These are phyloP conservation scores for Armadillidium nasatum DNA, from an alignment of 1,140 invertebrate genomes.

Conservation along the genomic window DNA sequence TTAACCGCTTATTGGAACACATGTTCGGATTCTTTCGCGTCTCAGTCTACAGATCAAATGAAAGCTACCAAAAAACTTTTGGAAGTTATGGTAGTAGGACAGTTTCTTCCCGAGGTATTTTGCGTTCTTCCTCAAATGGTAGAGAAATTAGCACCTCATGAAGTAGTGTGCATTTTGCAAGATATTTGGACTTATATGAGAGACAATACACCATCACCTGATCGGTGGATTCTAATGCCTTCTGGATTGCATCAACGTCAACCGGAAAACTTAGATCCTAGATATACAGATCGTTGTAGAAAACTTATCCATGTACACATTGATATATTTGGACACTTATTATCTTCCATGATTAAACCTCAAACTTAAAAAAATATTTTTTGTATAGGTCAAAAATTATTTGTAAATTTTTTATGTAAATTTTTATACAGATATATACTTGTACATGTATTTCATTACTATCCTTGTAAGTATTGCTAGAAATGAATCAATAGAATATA, in stretches of 20 bases:
- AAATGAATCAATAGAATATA: too few species aligned
- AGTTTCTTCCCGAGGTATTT: constrained; percentile 78
- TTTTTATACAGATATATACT: too few species aligned
- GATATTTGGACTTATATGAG: constrained; percentile 89
- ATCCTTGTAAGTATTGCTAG: too few species aligned
- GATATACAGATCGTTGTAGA: constrained; percentile 36
- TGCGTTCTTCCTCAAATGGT: constrained; percentile 73
- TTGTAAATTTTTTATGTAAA: too few species aligned
- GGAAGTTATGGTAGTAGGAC: constrained; percentile 76
- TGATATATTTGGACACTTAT: constrained; percentile 33
- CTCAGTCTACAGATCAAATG: constrained; percentile 52
- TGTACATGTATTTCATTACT: too few species aligned
- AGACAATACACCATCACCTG: constrained; percentile 79
- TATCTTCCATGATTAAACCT: constrained; percentile 36
- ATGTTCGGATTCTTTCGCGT: constrained; percentile 44
- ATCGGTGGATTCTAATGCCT: constrained; percentile 60
- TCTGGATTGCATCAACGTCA: constrained; percentile 36
- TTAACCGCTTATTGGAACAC: constrained; percentile 51
- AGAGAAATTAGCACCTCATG: constrained; percentile 68
- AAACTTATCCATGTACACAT: constrained; percentile 39
- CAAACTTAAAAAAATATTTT: neutral
- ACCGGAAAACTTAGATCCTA: constrained; percentile 30
- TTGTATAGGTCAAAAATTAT: too few species aligned
- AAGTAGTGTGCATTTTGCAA: constrained; percentile 60
- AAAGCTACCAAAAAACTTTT: constrained; percentile 60